A percentile compares a stretch with the other conserved stretches of the same genome.
phyloP scores from a whole-genome alignment of 2,113 vertebrate species.

The Eublepharis macularius region DNA sequence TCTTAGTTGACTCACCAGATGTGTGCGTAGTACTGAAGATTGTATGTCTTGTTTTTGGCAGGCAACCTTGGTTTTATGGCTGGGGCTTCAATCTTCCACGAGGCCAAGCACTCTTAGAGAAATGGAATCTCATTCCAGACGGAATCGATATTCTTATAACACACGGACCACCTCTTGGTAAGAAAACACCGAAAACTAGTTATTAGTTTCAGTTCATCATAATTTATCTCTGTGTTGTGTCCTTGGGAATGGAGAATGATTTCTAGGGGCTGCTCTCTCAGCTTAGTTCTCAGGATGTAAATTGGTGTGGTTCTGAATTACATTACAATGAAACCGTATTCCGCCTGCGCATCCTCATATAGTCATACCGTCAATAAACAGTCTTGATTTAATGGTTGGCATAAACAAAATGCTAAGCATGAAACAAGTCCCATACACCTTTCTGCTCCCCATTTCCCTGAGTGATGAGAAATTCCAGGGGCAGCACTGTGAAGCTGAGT shows the following conservation, averaged over 20 bases:
- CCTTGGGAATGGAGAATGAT: not conserved
- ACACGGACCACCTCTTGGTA: slow-evolving; percentile 95
- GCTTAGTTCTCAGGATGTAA: not conserved
- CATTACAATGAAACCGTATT: not conserved
- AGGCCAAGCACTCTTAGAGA: slow-evolving; percentile 95
- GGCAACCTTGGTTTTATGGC: slow-evolving; percentile 98
- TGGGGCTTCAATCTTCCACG: slow-evolving; percentile 97
- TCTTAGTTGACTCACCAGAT: slow-evolving; percentile 57
- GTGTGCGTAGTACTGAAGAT: slow-evolving; percentile 61
- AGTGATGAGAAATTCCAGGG: not conserved
- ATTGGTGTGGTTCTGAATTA: not conserved
- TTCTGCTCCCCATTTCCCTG: not conserved
- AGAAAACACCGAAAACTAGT: slow-evolving; percentile 63
- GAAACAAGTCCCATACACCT: not conserved
- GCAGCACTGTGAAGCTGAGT: not conserved
- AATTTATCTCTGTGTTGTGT: slow-evolving; percentile 32
- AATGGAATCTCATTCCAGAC: slow-evolving; percentile 97
- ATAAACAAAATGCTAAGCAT: not conserved
- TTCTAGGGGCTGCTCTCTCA: not conserved
- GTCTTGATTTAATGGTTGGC: not conserved
- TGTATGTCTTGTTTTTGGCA: slow-evolving; percentile 65
- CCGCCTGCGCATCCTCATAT: not conserved
- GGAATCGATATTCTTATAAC: slow-evolving; percentile 93
- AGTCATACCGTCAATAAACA: not conserved
- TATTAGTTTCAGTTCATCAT: slow-evolving; percentile 41